These are phyloP conservation scores for Apis mellifera DNA, from an alignment of 1,140 invertebrate species.

Conservation along the genomic window DNA sequence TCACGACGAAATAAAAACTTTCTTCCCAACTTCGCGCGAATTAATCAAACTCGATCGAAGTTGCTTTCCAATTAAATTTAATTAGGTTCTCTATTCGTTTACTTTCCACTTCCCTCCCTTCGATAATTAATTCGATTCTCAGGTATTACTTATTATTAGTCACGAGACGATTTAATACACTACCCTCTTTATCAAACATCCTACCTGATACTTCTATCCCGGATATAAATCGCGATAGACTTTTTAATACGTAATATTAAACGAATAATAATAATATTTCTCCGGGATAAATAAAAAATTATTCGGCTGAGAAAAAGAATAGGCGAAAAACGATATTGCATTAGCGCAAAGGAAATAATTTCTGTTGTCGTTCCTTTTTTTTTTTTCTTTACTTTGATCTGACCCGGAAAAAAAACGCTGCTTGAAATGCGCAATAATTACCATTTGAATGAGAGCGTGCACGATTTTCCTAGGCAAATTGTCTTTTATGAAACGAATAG, in stretches of 20 bases:
- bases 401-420: not conserved
- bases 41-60: not conserved
- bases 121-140: not conserved
- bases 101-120: not conserved
- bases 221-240: too few relatives aligned
- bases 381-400: not conserved
- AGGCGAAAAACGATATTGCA: too few relatives aligned
- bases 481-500: not conserved
- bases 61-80: not conserved
- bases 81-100: not conserved
- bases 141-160: too few relatives aligned
- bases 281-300: too few relatives aligned
- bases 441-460: slow-evolving; percentile 2
- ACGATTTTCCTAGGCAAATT: slow-evolving; percentile 23
- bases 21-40: not conserved
- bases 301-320: too few relatives aligned
- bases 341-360: not conserved
- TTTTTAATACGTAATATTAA: too few relatives aligned
- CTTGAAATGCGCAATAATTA: slow-evolving; percentile 31
- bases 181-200: too few relatives aligned
- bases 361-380: not conserved
- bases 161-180: too few relatives aligned
- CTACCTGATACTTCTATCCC: too few relatives aligned
- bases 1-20: not conserved
- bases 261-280: too few relatives aligned